Base-by-base conservation (phyloP, 1,140 invertebrate species). In the Nomia melanderi region DNA sequence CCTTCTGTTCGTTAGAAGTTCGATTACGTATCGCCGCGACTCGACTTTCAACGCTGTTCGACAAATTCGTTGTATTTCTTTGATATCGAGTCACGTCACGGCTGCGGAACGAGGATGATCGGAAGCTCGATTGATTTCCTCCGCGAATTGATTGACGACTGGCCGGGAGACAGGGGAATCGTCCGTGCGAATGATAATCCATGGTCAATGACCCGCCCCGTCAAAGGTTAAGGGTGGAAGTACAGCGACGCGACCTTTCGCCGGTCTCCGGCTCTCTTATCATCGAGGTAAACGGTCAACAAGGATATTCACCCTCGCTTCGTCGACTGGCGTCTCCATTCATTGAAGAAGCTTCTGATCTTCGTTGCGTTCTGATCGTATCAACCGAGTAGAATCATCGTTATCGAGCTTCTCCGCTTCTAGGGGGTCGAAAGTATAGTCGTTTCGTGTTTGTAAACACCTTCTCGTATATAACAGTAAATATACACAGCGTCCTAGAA, bases 151-250 rank as follows among this genome's bases (percentile, higher is more conserved):
- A 54, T 27, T 53, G 23, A 11, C 20, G 27, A 27, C 5, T 4
- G 12, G 36, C n/a, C 2, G n/a, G 7, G 6, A 1, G 31, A 50
- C 41, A n/a, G 20, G 7, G 9, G 41, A 65, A 65, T 50, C 29
- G 64, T n/a, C 27, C 14, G 8, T 27, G 8, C 20, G 27, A 39
- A 56, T 44, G 57, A 57, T 72, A 41, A 66, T 75, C 17, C n/a
- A 11, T 69, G 39, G 56, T 29, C 23, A 39, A 23, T 70, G 56
- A 76, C 53, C 33, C 23, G 36, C 2, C 59, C 8, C 59, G 23
- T 29, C 31, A 74, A 81, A 81, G 60, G 76, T 65, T 56, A 74
- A 81, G 77, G 50, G 75, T 78, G 78, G 63, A 11, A 41, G 57
- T 36, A 71, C 41, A 70, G n/a, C 36, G 41, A 54, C 47, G 31